Evolutionary conservation across 2,797 vertebrate species (phyloP).

Genomic region (Gallinago stenura): DNA sequence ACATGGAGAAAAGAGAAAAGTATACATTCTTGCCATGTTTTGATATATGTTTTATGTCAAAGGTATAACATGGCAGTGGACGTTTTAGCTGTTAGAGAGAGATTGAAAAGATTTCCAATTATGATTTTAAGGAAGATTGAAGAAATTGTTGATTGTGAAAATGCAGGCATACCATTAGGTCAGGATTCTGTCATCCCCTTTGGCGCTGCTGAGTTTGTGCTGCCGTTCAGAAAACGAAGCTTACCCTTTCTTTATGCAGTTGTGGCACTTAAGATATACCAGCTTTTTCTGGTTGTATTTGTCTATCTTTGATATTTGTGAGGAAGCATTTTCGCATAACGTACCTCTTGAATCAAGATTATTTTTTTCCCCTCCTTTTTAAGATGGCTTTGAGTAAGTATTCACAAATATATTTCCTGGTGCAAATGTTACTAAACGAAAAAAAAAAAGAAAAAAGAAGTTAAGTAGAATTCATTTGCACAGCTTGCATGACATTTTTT

Average conservation of each 20-base stretch:
- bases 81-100: neutral
- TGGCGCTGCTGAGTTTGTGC: neutral
- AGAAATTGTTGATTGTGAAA: neutral
- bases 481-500: constrained; percentile 77
- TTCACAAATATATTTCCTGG: constrained; percentile 33
- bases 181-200: neutral
- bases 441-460: neutral
- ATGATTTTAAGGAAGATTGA: neutral
- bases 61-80: neutral
- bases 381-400: neutral
- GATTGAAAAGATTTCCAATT: neutral
- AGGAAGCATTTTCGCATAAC: neutral
- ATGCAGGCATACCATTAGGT: neutral
- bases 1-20: neutral
- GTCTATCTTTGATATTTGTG: neutral
- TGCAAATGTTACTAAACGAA: constrained; percentile 33
- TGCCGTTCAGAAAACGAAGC: neutral
- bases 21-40: neutral
- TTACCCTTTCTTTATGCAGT: neutral
- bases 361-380: neutral
- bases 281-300: neutral
- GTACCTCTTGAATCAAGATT: neutral
- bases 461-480: constrained; percentile 76
- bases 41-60: neutral
- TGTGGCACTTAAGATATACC: neutral